Evolutionary conservation across 2,888 invertebrate genomes (phyloP).

Genomic region (Drosophila formosana): DNA sequence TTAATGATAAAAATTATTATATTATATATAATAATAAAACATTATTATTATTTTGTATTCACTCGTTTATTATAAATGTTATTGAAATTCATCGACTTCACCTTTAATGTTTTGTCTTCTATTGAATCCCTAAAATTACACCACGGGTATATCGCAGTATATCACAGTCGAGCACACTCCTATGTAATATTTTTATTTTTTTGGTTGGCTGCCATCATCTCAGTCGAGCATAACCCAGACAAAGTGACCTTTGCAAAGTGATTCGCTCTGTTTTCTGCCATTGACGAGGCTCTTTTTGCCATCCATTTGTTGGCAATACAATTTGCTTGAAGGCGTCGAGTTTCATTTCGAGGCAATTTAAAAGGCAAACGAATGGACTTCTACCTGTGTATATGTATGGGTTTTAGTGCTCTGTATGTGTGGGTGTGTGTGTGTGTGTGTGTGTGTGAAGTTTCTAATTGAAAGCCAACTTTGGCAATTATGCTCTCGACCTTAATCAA

Average conservation of each 20-base stretch:
- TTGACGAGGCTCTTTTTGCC: slow-evolving; percentile 44
- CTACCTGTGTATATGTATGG: slow-evolving; percentile 38
- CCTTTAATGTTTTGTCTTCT: background rate
- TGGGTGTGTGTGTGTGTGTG: slow-evolving; percentile 9
- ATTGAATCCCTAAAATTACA: background rate
- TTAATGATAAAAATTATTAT: too few relatives aligned
- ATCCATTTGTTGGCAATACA: slow-evolving; percentile 50
- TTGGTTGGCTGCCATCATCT: slow-evolving; percentile 18
- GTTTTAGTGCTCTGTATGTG: slow-evolving; percentile 2
- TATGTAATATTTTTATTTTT: slow-evolving; percentile 15
- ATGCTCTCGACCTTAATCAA: slow-evolving; percentile 72
- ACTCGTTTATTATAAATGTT: too few relatives aligned
- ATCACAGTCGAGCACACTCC: background rate
- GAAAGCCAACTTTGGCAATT: slow-evolving; percentile 82
- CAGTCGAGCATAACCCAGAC: slow-evolving; percentile 49
- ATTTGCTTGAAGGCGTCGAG: slow-evolving; percentile 49
- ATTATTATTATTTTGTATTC: too few relatives aligned
- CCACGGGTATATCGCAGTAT: background rate
- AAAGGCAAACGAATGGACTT: slow-evolving; percentile 68
- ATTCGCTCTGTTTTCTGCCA: slow-evolving; percentile 38
- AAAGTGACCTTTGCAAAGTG: slow-evolving; percentile 71
- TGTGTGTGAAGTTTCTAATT: slow-evolving; percentile 73
- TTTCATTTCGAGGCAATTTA: slow-evolving; percentile 62
- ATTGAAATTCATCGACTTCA: too few relatives aligned
- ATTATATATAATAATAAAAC: too few relatives aligned